Evolutionary conservation across 2,888 invertebrate species (phyloP).

Genomic region (Torymus tubicola): DNA sequence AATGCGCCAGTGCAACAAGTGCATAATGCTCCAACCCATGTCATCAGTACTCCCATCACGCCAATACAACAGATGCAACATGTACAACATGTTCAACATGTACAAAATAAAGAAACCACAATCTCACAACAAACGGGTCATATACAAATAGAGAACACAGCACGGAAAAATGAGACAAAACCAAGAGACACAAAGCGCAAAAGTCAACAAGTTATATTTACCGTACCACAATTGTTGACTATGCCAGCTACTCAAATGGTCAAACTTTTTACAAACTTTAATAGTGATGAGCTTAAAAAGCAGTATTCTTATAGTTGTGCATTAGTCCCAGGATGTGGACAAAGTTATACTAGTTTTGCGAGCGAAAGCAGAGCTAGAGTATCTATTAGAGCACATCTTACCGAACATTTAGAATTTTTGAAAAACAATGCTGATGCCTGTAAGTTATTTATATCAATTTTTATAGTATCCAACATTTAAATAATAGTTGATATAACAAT

Average conservation of each 20-base stretch:
- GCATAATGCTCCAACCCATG: too few species aligned
- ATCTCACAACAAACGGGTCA: too few species aligned
- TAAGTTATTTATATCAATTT: slow-evolving; percentile 60
- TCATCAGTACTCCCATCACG: too few species aligned
- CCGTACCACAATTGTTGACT: slow-evolving; percentile 68
- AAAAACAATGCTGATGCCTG: slow-evolving; percentile 69
- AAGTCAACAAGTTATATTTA: slow-evolving; percentile 59
- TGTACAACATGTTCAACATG: too few species aligned
- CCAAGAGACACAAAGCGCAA: slow-evolving; percentile 48
- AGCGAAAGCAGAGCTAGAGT: slow-evolving; percentile 78
- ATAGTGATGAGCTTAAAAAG: slow-evolving; percentile 77
- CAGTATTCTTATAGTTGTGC: slow-evolving; percentile 78
- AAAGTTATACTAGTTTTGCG: slow-evolving; percentile 78
- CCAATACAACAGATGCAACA: too few species aligned
- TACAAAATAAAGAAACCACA: too few species aligned
- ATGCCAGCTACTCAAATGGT: slow-evolving; percentile 77
- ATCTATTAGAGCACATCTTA: slow-evolving; percentile 77
- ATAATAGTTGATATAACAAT: too few species aligned
- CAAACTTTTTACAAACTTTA: slow-evolving; percentile 77
- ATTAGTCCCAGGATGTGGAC: slow-evolving; percentile 77
- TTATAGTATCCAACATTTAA: not conserved
- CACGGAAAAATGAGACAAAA: slow-evolving; percentile 6
- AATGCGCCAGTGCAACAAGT: too few species aligned
- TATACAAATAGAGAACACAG: too few species aligned
- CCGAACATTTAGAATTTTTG: slow-evolving; percentile 75